Evolutionary conservation across 2,797 vertebrate species (phyloP), one percentile per base, ranked within the genome.

Genomic region (Bryconaethiops microstoma): DNA sequence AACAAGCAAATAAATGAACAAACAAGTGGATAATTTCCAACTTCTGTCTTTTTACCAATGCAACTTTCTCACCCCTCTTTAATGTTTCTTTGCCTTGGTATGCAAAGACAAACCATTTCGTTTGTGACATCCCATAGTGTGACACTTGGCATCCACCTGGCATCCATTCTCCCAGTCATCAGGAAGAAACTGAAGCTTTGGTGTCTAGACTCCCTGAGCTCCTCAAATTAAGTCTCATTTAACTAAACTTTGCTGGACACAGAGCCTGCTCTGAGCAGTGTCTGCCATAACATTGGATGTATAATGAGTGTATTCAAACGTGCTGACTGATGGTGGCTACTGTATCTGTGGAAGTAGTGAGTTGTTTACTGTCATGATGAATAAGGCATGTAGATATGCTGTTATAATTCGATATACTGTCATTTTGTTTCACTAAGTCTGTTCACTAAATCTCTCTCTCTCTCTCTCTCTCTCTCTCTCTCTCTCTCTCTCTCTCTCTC

Each of bases 381-480:
- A 60, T 76, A 80, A 84, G 75, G 70, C n/a, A 65, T 67, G 79
- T 79, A 72, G 86, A 80, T 69, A 74, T 80, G 63, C 82, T 62
- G 71, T 74, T 21, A 71, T 86, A 74, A 76, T 85, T 79, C 78
- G 76, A 80, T 85, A 65, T 70, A 73, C 62, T 76, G 86, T 79
- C 78, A 84, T 81, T 79, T 68, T 54, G 76, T 86, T 74, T 84
- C 50, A 65, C 35, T 67, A 78, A 74, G 74, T 59, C n/a, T n/a
- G n/a, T 73, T 59, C 57, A 70, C 54, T 69, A 42, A 42, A 42
- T 42, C 40, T 42, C 40, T 42, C 40, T 42, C 40, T 42, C 40
- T 42, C 8, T 42, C 8, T 42, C 40, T 42, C 40, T 42, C 40
- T 42, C 40, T 42, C 40, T 42, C 4, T 42, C 40, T 42, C 19